A percentile compares a stretch with the other conserved stretches of the same genome.
Conservation (phyloP, 1,140 invertebrate species). For the Diorhabda carinulata region DNA sequence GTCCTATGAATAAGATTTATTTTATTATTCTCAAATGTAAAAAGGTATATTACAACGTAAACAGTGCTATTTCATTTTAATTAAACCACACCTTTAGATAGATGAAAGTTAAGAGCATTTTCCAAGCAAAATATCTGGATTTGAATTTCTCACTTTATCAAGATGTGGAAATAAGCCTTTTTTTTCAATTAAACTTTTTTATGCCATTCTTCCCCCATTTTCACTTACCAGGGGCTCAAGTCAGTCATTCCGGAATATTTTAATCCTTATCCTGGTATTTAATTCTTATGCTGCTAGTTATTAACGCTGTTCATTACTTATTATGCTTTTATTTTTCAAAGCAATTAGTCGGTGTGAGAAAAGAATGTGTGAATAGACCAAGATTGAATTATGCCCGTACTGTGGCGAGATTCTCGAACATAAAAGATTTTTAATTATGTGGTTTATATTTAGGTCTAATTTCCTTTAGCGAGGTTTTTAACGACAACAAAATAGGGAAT, state of each 20-base stretch:
- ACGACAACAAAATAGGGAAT: too few relatives aligned
- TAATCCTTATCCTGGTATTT: background rate
- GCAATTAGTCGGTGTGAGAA: slow-evolving; percentile 1
- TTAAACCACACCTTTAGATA: too few relatives aligned
- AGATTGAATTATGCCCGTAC: background rate
- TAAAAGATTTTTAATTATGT: slow-evolving; percentile 3
- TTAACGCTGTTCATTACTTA: background rate
- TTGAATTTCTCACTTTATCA: background rate
- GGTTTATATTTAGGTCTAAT: slow-evolving; percentile 2
- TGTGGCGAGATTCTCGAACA: background rate
- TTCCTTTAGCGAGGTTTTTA: background rate
- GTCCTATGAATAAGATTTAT: too few relatives aligned
- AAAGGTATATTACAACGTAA: too few relatives aligned
- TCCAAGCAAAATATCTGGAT: background rate
- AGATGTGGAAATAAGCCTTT: background rate
- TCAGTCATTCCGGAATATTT: background rate
- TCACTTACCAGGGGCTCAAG: background rate
- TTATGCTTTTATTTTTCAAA: slow-evolving; percentile 3
- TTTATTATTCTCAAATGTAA: too few relatives aligned
- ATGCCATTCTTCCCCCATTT: background rate
- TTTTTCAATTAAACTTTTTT: background rate
- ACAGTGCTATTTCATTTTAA: too few relatives aligned
- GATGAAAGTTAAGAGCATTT: too few relatives aligned
- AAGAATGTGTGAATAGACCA: background rate
- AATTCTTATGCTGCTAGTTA: background rate